phyloP scores from a whole-genome alignment of 2,113 vertebrate genomes.

The Lampris incognitus region DNA sequence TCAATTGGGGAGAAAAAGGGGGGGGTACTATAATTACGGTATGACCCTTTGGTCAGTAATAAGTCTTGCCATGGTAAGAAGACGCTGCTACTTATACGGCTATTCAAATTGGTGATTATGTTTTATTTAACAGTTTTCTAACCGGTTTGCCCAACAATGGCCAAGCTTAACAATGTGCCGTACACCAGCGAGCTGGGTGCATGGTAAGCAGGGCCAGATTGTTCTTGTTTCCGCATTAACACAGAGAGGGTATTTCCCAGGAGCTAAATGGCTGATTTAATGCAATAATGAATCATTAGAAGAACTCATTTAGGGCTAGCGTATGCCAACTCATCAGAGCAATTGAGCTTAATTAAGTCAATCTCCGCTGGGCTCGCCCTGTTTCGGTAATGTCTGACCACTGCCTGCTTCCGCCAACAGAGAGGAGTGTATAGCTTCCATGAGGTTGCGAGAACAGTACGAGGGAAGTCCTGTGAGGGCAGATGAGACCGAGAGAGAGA shows the following conservation, averaged over 20 bases:
- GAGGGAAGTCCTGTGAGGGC: slow-evolving; percentile 25
- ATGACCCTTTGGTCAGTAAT: slow-evolving; percentile 42
- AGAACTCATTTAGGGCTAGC: slow-evolving; percentile 52
- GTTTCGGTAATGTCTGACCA: slow-evolving; percentile 31
- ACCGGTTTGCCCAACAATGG: slow-evolving; percentile 7
- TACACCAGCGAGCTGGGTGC: slow-evolving; percentile 21
- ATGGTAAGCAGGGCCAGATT: slow-evolving; percentile 16
- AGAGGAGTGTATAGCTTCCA: slow-evolving; percentile 16
- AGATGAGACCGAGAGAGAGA: slow-evolving; percentile 24
- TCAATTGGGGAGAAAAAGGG: neutral
- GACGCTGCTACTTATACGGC: slow-evolving; percentile 17
- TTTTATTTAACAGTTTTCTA: slow-evolving; percentile 8
- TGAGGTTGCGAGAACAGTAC: neutral
- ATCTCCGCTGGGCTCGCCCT: slow-evolving; percentile 50
- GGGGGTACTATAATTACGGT: slow-evolving; percentile 3
- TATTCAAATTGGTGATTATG: neutral
- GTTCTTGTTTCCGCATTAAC: slow-evolving; percentile 56
- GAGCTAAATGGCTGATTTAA: slow-evolving; percentile 71
- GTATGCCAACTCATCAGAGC: slow-evolving; percentile 55
- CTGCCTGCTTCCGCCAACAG: slow-evolving; percentile 36
- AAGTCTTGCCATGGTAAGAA: slow-evolving; percentile 1
- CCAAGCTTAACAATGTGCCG: slow-evolving; percentile 7
- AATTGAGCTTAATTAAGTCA: slow-evolving; percentile 71
- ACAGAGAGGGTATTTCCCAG: slow-evolving; percentile 36
- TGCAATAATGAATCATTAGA: slow-evolving; percentile 71